phyloP scores from a whole-genome alignment of 2,888 invertebrate species.

The Margaritifera margaritifera region DNA sequence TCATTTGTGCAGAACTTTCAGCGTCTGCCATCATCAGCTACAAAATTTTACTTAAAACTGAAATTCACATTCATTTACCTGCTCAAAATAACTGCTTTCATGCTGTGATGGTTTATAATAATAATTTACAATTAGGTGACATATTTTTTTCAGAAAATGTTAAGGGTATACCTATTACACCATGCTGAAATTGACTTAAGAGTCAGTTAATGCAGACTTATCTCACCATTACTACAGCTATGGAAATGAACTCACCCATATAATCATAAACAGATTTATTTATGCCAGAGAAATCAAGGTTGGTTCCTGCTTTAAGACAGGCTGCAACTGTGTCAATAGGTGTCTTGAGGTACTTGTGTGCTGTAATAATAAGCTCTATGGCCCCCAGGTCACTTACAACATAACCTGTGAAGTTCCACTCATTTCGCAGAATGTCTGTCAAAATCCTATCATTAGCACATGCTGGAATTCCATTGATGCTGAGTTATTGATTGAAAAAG shows the following conservation, averaged over 20 bases:
- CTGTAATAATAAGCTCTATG: conserved; percentile 36
- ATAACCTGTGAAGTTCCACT: conserved; percentile 51
- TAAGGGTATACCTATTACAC: too few relatives aligned
- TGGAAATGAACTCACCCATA: conserved; percentile 1
- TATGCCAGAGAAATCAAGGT: conserved; percentile 48
- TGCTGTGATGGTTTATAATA: too few relatives aligned
- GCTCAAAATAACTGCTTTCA: too few relatives aligned
- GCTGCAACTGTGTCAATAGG: conserved; percentile 41
- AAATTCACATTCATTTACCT: too few relatives aligned
- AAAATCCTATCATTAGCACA: conserved; percentile 42
- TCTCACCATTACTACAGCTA: too few relatives aligned
- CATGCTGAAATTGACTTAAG: neutral
- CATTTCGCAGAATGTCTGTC: conserved; percentile 36
- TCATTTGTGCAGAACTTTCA: too few relatives aligned
- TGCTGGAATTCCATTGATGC: conserved; percentile 49
- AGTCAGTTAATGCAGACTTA: too few relatives aligned
- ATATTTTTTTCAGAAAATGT: too few relatives aligned
- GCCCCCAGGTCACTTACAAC: conserved; percentile 49
- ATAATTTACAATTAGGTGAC: too few relatives aligned
- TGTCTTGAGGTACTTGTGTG: conserved; percentile 47
- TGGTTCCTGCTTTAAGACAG: conserved; percentile 54
- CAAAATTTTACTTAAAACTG: too few relatives aligned
- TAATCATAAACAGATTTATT: conserved; percentile 2
- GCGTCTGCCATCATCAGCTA: too few relatives aligned
- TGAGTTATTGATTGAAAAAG: conserved; percentile 10